A percentile compares a stretch with the other conserved stretches of the same genome.
phyloP scores from a whole-genome alignment of 2,797 vertebrate genomes.

The Phoebastria nigripes region DNA sequence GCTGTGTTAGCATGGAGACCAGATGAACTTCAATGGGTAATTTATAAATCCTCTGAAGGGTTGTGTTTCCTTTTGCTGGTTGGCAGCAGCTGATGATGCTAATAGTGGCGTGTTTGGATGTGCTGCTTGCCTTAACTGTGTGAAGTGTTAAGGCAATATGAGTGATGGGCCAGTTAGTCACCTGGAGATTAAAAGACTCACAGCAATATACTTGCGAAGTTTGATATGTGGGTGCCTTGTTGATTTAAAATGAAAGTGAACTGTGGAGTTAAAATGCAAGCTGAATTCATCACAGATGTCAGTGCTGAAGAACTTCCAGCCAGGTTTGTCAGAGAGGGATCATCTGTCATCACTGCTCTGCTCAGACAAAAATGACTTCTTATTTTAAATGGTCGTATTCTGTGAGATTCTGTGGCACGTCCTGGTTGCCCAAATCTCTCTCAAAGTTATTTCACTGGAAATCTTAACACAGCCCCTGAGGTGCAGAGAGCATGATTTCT shows the following conservation, averaged over 20 bases:
- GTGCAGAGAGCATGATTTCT: background rate
- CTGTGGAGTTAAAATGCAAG: background rate
- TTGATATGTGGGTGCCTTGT: background rate
- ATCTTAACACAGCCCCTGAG: background rate
- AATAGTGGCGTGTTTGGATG: background rate
- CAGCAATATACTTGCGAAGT: background rate
- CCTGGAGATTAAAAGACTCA: background rate
- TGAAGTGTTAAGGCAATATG: background rate
- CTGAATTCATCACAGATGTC: background rate
- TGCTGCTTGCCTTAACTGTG: background rate
- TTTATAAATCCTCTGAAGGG: constrained; percentile 4
- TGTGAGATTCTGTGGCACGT: background rate
- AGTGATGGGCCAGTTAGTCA: background rate
- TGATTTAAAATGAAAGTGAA: constrained; percentile 10
- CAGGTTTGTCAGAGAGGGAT: background rate
- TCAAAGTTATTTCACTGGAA: background rate
- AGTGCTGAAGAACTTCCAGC: background rate
- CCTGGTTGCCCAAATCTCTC: background rate
- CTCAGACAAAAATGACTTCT: background rate
- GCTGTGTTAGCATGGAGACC: background rate
- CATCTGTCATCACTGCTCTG: background rate
- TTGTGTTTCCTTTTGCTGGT: background rate
- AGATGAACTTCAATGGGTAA: background rate
- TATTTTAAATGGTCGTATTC: background rate
- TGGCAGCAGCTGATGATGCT: constrained; percentile 5